Base-by-base conservation (phyloP, 2,113 vertebrate species). In the Anoplopoma fimbria region DNA sequence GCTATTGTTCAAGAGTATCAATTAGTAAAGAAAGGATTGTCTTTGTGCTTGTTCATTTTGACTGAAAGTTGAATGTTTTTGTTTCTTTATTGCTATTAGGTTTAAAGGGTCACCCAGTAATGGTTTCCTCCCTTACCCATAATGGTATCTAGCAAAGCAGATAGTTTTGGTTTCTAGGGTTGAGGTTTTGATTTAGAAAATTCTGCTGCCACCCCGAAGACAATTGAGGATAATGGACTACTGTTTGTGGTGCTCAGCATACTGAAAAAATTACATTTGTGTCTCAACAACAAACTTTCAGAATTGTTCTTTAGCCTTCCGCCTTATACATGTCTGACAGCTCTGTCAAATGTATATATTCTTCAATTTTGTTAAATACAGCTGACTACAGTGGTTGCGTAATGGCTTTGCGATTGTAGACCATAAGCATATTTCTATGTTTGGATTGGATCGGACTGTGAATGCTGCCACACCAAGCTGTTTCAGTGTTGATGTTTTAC, bases 91-190 rank as follows among this genome's bases (percentile, higher is more conserved):
- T 14, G 31, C 27, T 34, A 12, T 69, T 69, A n/a, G 31, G 15
- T 31, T 83, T 34, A 68, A 61, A 36, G 53, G 31, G 33, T 60
- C 31, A 12, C 40, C 34, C 53, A 23, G 34, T 63, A 63, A 17
- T 21, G 42, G 1, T 51, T 82, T 5, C 79, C 62, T 76, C 76
- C 42, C 31, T 69, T 61, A 42, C 8, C 55, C 25, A 15, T 25
- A 15, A 67, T 62, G 27, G 38, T 72, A 45, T 76, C 61, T 15
- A 60, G 65, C 31, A 63, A 15, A 60, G 77, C 51, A 65, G 42
- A 82, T 34, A 86, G 62, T 77, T 83, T 80, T 68, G 72, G 79
- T 79, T 88, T 73, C n/a, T 51, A 73, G 33, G 23, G 64, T 42
- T 70, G 77, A 84, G 14, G 6, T 74, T 79, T 63, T 34, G 21